Evolutionary conservation across 2,113 vertebrate species (phyloP).

Genomic region (Heptranchias perlo): DNA sequence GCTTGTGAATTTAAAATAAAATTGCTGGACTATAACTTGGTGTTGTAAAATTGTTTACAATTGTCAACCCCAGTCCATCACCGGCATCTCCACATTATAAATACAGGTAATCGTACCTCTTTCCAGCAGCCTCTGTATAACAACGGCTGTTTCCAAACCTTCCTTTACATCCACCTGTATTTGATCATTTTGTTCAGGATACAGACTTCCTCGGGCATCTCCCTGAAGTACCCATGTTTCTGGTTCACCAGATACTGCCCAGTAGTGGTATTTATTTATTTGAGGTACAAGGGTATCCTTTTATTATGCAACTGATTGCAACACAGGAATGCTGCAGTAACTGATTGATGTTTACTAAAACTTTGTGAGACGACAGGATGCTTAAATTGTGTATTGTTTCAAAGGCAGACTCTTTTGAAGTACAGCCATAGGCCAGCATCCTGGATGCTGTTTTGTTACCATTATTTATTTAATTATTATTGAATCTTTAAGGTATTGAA

Average conservation of each 20-base stretch:
- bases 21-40: too few relatives aligned
- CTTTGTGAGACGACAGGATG: neutral
- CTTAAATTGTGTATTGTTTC: neutral
- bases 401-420: too few relatives aligned
- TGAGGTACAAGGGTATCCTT: neutral
- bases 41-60: too few relatives aligned
- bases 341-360: neutral
- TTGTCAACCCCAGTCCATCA: too few relatives aligned
- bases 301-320: neutral
- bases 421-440: neutral
- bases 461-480: conserved; percentile 12
- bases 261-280: neutral
- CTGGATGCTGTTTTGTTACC: neutral
- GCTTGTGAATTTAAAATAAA: too few relatives aligned
- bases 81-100: too few relatives aligned
- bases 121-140: neutral
- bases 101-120: neutral
- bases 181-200: neutral
- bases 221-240: neutral
- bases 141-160: neutral
- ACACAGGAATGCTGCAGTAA: neutral
- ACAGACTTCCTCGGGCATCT: neutral
- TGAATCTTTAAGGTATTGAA: neutral
- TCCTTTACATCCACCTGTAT: neutral
- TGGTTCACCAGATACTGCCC: neutral